phyloP scores from a whole-genome alignment of 2,797 vertebrate species.

The Lepus oiostolus region DNA sequence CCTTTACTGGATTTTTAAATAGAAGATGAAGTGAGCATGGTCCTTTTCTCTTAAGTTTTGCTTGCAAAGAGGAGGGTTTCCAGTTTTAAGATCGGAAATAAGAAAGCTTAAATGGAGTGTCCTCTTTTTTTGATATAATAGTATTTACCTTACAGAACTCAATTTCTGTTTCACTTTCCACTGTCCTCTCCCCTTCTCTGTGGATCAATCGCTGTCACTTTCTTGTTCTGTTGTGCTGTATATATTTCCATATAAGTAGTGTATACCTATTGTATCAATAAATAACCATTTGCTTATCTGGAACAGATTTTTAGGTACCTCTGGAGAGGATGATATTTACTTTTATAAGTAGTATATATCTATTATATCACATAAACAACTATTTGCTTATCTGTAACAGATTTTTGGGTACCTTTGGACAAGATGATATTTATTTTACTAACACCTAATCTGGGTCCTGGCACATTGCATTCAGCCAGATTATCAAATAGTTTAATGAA shows the following conservation, averaged over 20 bases:
- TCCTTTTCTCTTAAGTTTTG: slow-evolving; percentile 6
- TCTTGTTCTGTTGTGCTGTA: not conserved
- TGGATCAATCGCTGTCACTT: not conserved
- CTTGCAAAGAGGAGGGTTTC: not conserved
- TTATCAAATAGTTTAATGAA: slow-evolving; percentile 25
- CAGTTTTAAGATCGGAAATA: not conserved
- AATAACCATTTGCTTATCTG: no score
- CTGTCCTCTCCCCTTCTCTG: not conserved
- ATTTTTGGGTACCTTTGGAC: not conserved
- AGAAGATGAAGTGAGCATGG: not conserved
- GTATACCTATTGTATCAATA: not conserved
- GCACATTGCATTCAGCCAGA: not conserved
- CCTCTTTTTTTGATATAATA: slow-evolving; percentile 6
- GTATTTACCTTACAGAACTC: not conserved
- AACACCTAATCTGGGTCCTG: not conserved
- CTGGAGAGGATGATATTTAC: no score
- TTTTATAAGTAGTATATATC: not conserved
- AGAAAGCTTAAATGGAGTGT: not conserved
- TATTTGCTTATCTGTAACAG: not conserved
- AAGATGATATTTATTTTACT: not conserved
- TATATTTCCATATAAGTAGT: not conserved
- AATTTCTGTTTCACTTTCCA: not conserved
- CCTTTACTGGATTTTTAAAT: not conserved
- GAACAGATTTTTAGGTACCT: no score
- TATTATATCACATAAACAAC: not conserved